These are phyloP conservation scores for Zoroaster sp. DNA, from an alignment of 53 echinoderm and acorn worm genomes.

Conservation along the genomic window DNA sequence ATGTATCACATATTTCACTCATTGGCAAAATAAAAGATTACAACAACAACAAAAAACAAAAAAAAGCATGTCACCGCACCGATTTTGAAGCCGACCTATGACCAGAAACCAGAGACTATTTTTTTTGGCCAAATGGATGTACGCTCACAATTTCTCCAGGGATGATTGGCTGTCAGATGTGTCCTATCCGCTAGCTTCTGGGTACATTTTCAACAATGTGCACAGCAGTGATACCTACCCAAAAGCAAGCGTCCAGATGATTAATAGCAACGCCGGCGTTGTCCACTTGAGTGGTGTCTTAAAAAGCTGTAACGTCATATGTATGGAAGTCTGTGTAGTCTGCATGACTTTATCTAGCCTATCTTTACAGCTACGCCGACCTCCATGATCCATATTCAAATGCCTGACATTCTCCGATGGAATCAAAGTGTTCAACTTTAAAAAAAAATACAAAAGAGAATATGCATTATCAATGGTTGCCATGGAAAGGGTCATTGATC, in stretches of 20 bases:
- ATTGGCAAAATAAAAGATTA: too few species aligned
- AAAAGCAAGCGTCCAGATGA: conserved; percentile 77
- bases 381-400: background rate
- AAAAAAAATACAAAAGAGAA: background rate
- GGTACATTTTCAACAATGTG: background rate
- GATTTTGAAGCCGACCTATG: too few species aligned
- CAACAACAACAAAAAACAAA: too few species aligned
- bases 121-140: too few species aligned
- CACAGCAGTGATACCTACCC: conserved; percentile 59
- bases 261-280: conserved; percentile 55
- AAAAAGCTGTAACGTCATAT: conserved; percentile 64
- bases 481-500: too few species aligned
- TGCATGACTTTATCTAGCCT: background rate
- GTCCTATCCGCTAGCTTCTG: background rate
- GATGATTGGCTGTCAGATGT: background rate
- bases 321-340: conserved; percentile 19
- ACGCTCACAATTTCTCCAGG: background rate
- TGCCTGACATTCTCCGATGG: conserved; percentile 31
- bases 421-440: conserved; percentile 51
- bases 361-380: background rate
- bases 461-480: background rate
- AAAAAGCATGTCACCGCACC: too few species aligned
- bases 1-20: too few species aligned
- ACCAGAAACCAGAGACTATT: too few species aligned
- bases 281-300: conserved; percentile 53